These are phyloP conservation scores for Philaenus spumarius DNA, from an alignment of 1,140 invertebrate genomes.

Conservation along the genomic window DNA sequence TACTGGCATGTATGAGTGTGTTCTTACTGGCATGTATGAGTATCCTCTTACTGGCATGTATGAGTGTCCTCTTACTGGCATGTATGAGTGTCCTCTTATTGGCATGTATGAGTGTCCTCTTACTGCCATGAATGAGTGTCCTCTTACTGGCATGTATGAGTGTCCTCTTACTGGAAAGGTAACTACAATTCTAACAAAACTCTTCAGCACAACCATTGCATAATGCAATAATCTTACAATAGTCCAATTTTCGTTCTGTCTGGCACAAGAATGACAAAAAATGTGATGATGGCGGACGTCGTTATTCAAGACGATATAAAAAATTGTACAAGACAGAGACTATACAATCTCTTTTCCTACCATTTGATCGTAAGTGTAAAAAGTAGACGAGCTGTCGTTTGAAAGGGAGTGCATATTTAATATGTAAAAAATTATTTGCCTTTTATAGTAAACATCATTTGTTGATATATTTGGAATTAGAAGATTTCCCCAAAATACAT, in stretches of 20 bases:
- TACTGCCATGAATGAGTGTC: no score
- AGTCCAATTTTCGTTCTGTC: constrained; percentile 11
- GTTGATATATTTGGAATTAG: constrained; percentile 15
- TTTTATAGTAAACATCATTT: constrained; percentile 2
- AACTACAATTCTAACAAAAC: constrained; percentile 9
- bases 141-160: no score
- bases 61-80: no score
- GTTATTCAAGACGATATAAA: background rate
- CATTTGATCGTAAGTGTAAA: constrained; percentile 11
- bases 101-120: no score
- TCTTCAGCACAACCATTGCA: constrained; percentile 17
- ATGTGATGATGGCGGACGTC: background rate
- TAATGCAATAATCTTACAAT: constrained; percentile 23
- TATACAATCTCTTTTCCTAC: constrained; percentile 8
- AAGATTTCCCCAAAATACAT: constrained; percentile 9
- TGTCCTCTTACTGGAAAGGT: constrained; percentile 23
- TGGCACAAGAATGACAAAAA: constrained; percentile 4
- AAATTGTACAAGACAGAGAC: constrained; percentile 19
- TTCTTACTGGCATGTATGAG: no score
- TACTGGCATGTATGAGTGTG: no score
- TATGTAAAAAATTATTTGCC: constrained; percentile 3
- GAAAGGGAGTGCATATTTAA: constrained; percentile 4
- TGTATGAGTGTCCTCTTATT: no score
- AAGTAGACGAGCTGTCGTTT: constrained; percentile 3
- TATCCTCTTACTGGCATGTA: no score